Evolutionary conservation across 2,113 vertebrate species (phyloP), one percentile per base, ranked within the genome.

Genomic region (Oxyruncus cristatus): DNA sequence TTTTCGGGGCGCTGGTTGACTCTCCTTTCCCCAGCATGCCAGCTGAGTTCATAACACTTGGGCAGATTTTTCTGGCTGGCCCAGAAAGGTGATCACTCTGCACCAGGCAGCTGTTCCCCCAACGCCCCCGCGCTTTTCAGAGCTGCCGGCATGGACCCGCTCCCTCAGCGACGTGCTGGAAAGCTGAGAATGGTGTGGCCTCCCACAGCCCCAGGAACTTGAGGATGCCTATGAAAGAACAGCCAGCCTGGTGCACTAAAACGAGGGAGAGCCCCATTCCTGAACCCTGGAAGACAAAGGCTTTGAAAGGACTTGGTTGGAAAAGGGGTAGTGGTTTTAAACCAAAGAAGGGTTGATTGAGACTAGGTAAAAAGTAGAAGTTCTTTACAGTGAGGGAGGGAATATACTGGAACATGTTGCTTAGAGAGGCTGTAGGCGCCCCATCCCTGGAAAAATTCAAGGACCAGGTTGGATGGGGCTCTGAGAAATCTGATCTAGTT

Each of bases 121-220:
- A 1, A 1, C 1, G 1, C 59, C 83, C 67, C n/a, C 14, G 1
- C 2, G 6, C 46, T 55, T 10, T 28, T 30, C 50, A 23, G 59
- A 2, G 41, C 78, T 67, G 68, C 85, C 2, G 5, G 63, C 80
- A 17, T 0, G 1, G 56, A 50, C 52, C 47, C 0, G 2, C 55
- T 86, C 65, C 30, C 7, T 0, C 65, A 70, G 73, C 4, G 4
- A 41, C 1, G 1, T 63, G 93, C 81, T 39, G 85, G 92, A 47
- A 93, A 74, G 52, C 74, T 39, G 78, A 68, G 82, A 42, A 15
- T 2, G 24, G 5, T 4, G 20, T 16, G 39, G 88, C 58, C 81
- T 95, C 88, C 88, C 46, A 42, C 90, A 66, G 85, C 44, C 46
- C 56, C 56, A 5, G 73, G 50, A 91, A 50, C 56, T 17, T 5